phyloP scores from a whole-genome alignment of 1,140 invertebrate genomes.

The Mesaphorura yosii region DNA sequence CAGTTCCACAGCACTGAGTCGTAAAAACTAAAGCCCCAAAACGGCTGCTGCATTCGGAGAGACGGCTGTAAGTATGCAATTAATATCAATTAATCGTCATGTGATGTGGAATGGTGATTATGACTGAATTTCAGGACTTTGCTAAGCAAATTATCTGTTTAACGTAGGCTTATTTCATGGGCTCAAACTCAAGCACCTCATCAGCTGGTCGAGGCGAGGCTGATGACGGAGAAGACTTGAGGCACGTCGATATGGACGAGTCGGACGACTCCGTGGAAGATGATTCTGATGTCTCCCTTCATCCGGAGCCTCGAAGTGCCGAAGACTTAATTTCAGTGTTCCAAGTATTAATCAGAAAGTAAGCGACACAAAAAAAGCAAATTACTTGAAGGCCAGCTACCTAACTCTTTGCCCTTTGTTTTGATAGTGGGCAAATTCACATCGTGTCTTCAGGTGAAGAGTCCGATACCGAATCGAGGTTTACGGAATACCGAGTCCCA shows the following conservation, averaged over 20 bases:
- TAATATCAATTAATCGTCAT: no score
- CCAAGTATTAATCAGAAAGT: conserved; percentile 26
- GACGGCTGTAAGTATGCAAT: no score
- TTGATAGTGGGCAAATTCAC: conserved; percentile 28
- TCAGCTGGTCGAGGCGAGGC: background rate
- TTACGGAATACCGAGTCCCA: background rate
- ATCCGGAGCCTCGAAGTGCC: background rate
- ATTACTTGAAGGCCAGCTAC: background rate
- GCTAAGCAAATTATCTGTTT: no score
- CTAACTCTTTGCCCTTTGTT: background rate
- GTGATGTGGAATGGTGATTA: no score
- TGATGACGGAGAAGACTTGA: background rate
- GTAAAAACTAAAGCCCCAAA: no score
- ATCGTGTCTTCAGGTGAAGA: conserved; percentile 28
- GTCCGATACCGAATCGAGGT: conserved; percentile 15
- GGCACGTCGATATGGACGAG: no score
- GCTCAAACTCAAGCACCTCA: background rate
- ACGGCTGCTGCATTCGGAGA: no score
- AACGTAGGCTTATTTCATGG: background rate
- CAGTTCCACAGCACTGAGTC: no score
- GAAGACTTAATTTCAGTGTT: conserved; percentile 27
- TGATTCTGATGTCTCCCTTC: background rate
- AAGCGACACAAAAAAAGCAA: background rate
- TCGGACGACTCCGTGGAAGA: background rate
- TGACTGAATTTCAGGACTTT: no score